Evolutionary conservation across 2,888 invertebrate species (phyloP), one percentile per base, ranked within the genome.

Genomic region (Tiphia femorata): DNA sequence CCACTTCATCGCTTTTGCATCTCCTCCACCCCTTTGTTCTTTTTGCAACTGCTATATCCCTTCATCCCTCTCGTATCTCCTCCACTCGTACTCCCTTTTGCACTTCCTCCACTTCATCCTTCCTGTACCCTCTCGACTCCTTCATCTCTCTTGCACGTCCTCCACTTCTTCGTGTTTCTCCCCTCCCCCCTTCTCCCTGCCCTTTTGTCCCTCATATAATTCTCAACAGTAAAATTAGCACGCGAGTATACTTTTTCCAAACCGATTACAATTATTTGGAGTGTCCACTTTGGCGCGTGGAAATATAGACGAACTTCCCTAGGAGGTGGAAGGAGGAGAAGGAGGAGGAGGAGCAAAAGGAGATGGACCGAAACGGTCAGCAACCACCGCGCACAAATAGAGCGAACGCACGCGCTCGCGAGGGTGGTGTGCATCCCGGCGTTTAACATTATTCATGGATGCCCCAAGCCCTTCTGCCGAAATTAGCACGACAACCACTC

Each of bases 371-470:
- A n/a, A n/a, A n/a, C n/a, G 35, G 12, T 54, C 49, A 35, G n/a
- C n/a, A n/a, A 16, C 40, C 48, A 37, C 14, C 48, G 40, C 41
- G 65, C 58, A 61, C 60, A 68, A 68, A 67, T 58, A 64, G 29
- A 29, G 29, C 2, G 29, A 29, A 12, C 12, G 29, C 10, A 12
- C 2, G 29, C 10, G 29, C 3, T n/a, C 2, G 33, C 4, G 33
- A n/a, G 33, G 1, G 8, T 40, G 37, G 25, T 33, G 21, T 46
- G 51, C 25, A 42, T 49, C 35, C 42, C 43, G 44, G 37, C 52
- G 51, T 63, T 61, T 43, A 53, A 58, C 56, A 55, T 69, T 69
- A 69, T 68, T 69, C 68, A 65, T 60, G 44, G 60, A 38, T n/a
- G 47, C 37, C 49, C 10, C 20, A 48, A 53, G 58, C 37, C 42